Evolutionary conservation across 2,888 invertebrate genomes (phyloP), one percentile per base, ranked within the genome.

Genomic region (Itoplectis maculator): DNA sequence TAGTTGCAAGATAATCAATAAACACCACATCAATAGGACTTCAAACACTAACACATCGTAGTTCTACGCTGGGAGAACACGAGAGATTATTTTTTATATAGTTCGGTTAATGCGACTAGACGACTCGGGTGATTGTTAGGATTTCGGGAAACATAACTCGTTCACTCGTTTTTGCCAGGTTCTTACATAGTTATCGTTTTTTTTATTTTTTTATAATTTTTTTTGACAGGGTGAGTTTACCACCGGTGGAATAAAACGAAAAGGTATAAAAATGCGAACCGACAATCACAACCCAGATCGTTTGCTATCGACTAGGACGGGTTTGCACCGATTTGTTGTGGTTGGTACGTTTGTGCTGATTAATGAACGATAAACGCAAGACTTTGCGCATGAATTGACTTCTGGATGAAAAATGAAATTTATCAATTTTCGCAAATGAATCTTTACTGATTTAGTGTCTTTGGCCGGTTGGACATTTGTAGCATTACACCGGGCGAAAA

Each of bases 11-110:
- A 88, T 88, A 83, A 87, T 92, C 90, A 93, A 85, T 88, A 85
- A 88, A 92, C 91, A 93, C 88, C 91, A 92, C 92, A 92, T 88
- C 90, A 89, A 92, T 88, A 88, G 87, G 86, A 86, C 86, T 86
- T 45, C 90, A 90, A 91, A 91, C 89, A 91, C 91, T 91, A 92
- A 91, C 85, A 85, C 84, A 79, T 79, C 70, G 75, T 83, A 87
- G 86, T 85, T 87, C 90, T 91, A 91, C 88, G 79, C 73, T 86
- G 86, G 85, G 82, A 59, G 82, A 49, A 68, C 63, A 82, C 79
- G 65, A 84, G 81, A 84, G 56, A 76, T 79, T 65, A 80, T 76
- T 82, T 68, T 54, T 70, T 68, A 9, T 56, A 29, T 76, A 66
- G 61, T 18, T 73, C 51, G 49, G 40, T 77, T 69, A 47, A 18